Percentiles rank a stretch among this genome's conserved stretches.
These are phyloP conservation scores for Caenorhabditis tropicalis DNA, from an alignment of 1,140 invertebrate genomes.

Conservation along the genomic window DNA sequence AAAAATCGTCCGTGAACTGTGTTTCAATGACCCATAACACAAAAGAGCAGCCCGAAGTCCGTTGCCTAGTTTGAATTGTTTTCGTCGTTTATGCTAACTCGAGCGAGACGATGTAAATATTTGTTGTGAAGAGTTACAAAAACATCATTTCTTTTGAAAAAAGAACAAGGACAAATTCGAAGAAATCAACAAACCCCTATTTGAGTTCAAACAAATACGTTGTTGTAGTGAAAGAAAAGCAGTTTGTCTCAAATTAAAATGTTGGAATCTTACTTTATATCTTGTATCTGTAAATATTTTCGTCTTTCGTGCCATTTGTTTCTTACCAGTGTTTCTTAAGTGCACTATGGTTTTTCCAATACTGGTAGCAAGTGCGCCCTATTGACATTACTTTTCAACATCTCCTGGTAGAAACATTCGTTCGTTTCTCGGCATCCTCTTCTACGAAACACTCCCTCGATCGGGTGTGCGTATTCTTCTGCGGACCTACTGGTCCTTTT, in stretches of 20 bases:
- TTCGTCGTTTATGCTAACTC: neutral
- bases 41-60: neutral
- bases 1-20: neutral
- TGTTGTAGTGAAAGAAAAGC: too few species aligned
- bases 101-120: constrained; percentile 1
- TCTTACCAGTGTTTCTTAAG: too few species aligned
- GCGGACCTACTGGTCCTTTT: neutral
- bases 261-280: too few species aligned
- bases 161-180: neutral
- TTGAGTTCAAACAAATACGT: too few species aligned
- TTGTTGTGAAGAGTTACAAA: neutral
- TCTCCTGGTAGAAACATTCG: neutral
- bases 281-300: too few species aligned
- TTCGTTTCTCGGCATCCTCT: neutral
- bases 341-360: too few species aligned
- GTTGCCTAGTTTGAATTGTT: neutral
- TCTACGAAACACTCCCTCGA: neutral
- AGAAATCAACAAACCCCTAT: neutral
- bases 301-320: too few species aligned
- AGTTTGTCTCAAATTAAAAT: too few species aligned
- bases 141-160: neutral
- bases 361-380: neutral
- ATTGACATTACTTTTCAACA: neutral
- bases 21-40: neutral
- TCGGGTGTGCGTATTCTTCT: neutral